Base-by-base conservation (phyloP, 2,113 vertebrate genomes). In the Chloroceryle aenea region DNA sequence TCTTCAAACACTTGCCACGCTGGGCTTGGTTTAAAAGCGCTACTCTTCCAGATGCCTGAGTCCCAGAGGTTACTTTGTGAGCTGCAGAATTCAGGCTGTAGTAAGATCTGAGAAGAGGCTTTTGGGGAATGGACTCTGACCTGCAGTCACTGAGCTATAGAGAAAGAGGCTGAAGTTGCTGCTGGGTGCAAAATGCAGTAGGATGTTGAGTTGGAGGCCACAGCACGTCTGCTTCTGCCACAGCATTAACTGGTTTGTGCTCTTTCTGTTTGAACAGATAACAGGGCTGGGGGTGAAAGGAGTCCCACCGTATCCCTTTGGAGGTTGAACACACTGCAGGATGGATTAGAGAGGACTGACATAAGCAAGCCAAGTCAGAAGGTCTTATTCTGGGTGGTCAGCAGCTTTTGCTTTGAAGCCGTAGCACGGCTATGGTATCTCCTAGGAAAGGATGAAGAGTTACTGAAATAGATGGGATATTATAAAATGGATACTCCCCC, bases 251-350 rank as follows among this genome's bases (percentile, higher is more conserved):
- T 47, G 78, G 53, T 47, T 87, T 32, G 82, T 26, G 69, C 36
- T 4, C 4, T 55, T 32, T 89, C 19, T 85, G 85, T 93, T 97
- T 93, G 77, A 96, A 93, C 94, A 99, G 99, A 98, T 99, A 94
- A 98, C 99, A 90, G 98, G 99, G 71, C 97, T 99, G 26, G 98
- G 98, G 9, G 98, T 98, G 64, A 99, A 98, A 97, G 99, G 99
- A 97, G 80, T 99, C 66, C 97, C 98, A 53, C 97, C 99, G 0
- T 91, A 97, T 85, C 92, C 97, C 13, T 99, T 98, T 92, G 95
- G 97, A 55, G 99, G 99, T 81, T 99, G 87, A 98, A 58, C 34
- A 9, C 6, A n/a, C 18, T 73, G 61, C 69, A 53, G 62, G 48
- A 50, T 14, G 77, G 42, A 67, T 73, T 63, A 45, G 40, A 88